phyloP scores from a whole-genome alignment of 2,888 invertebrate species.

The Rotaria macrura region DNA sequence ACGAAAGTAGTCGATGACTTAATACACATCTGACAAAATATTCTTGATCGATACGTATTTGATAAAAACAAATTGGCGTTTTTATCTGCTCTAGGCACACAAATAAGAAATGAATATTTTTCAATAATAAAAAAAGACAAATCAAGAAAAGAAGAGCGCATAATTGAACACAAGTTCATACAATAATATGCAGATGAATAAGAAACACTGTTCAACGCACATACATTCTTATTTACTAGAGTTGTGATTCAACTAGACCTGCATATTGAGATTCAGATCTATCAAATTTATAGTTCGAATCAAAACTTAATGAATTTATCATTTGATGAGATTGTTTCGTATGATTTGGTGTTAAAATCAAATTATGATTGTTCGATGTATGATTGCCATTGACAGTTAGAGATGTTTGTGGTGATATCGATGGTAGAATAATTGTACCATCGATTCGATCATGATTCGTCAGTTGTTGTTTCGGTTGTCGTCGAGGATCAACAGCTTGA shows the following conservation, averaged over 20 bases:
- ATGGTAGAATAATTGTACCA: not conserved
- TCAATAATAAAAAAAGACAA: not conserved
- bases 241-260: conserved; percentile 11
- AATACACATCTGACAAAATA: conserved; percentile 3
- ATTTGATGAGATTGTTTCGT: not conserved
- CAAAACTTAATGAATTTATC: not conserved
- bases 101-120: not conserved
- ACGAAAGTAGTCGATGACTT: not conserved
- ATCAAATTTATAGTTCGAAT: conserved; percentile 21
- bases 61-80: not conserved
- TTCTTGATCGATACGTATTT: not conserved
- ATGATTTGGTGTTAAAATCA: not conserved
- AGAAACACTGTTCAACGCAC: conserved; percentile 8
- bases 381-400: not conserved
- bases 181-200: not conserved
- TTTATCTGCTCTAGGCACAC: not conserved
- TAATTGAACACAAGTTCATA: not conserved
- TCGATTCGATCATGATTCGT: not conserved
- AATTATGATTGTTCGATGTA: not conserved
- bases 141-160: not conserved
- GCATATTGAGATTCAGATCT: conserved; percentile 22
- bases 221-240: not conserved
- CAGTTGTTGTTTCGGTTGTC: not conserved
- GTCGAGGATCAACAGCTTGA: conserved; percentile 10
- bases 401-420: not conserved